A percentile compares a stretch with the other conserved stretches of the same genome.
These are phyloP conservation scores for Capricornis sumatraensis DNA, from an alignment of 2,113 vertebrate genomes.

Conservation along the genomic window DNA sequence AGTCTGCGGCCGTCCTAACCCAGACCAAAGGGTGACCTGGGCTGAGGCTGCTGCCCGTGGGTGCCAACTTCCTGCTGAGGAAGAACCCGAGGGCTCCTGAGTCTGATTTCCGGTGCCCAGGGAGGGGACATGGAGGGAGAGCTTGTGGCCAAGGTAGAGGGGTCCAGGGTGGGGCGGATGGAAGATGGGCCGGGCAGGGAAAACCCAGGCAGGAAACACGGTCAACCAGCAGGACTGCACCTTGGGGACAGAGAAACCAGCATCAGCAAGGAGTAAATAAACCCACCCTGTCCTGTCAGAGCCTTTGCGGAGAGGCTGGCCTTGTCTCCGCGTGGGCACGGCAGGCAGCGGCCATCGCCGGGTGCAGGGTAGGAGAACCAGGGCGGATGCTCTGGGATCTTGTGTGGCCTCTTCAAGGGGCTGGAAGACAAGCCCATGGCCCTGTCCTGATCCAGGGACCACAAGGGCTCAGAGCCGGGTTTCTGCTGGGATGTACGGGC, in stretches of 20 bases:
- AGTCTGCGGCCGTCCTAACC: not conserved
- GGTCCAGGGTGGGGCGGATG: not conserved
- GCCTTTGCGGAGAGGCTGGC: not conserved
- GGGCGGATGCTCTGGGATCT: not conserved
- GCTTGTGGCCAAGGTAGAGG: constrained; percentile 2
- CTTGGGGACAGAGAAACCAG: not conserved
- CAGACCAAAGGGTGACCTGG: not conserved
- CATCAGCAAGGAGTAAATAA: constrained; percentile 4
- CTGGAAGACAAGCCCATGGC: not conserved
- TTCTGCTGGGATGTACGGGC: not conserved
- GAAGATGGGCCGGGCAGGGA: not conserved
- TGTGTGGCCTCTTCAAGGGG: not conserved
- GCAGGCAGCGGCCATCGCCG: accelerated
- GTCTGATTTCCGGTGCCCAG: constrained; percentile 1
- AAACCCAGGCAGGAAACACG: constrained; percentile 3
- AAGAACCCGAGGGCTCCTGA: not conserved
- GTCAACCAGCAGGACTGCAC: not conserved
- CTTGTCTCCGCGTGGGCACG: not conserved
- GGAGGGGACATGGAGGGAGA: not conserved
- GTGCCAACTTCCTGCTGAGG: constrained; percentile 6
- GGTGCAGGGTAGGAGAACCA: not conserved
- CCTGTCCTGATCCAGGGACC: not conserved
- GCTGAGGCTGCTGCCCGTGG: not conserved
- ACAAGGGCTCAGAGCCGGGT: not conserved
- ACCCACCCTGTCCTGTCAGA: not conserved